Evolutionary conservation across 2,888 invertebrate genomes (phyloP), one percentile per base, ranked within the genome.

Genomic region (Xestia ashworthii): DNA sequence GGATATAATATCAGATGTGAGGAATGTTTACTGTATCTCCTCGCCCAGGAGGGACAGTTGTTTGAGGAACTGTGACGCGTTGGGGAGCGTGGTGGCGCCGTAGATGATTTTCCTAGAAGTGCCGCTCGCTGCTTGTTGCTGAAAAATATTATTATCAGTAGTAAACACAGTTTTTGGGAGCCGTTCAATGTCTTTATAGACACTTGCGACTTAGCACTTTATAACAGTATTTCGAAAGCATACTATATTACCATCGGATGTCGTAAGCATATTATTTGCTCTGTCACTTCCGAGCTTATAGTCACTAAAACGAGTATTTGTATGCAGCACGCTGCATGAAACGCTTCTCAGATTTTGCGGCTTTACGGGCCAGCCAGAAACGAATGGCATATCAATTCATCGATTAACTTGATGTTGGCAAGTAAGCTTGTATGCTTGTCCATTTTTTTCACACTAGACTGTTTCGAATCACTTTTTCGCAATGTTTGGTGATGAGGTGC

Each of bases 51-150:
- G 97, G n/a, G 98, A 98, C 50, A 99, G 97, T 95, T 99, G 99
- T 94, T 98, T 98, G 81, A 99, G 97, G 95, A 99, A 99, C 93
- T 99, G 99, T 88, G 98, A 98, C 11, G 99, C 99, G 96, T 99
- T 99, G 86, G 98, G 98, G 82, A 99, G 97, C 65, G 99, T 99
- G 48, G 99, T 99, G 80, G 99, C 98, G 60, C 99, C 99, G 93
- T 99, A 99, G 74, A 99, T 98, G 81, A 99, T 98, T 92, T 98
- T 98, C 93, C 98, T 98, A 19, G 97, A 95, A 77, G 97, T 97
- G 66, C 98, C 98, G 83, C 98, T 97, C 14, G 97, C 97, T 11
- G 95, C 95, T 93, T 95, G 96, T 97, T 98, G 98, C 98, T 98
- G 94, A 70, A 97, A 97, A 91, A 68, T 69, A 68, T 64, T 22